Conservation (phyloP, 2,888 invertebrate species). For the Cheilosia scutellata region DNA sequence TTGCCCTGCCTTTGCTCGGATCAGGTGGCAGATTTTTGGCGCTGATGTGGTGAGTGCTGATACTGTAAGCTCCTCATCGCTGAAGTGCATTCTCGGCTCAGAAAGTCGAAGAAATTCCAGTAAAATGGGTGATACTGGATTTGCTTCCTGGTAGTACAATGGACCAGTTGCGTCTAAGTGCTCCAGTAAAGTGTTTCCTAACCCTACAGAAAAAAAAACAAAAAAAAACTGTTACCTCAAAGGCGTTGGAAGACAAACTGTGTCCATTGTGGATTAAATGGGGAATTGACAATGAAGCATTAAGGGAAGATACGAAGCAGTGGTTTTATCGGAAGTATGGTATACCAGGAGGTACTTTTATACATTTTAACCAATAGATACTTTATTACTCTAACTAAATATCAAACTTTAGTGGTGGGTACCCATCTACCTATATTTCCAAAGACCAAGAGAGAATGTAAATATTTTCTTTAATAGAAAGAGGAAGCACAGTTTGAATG, state of each 20-base stretch:
- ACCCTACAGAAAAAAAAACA: too few relatives aligned
- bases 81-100: too few relatives aligned
- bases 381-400: neutral
- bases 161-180: too few relatives aligned
- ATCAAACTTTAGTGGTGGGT: neutral
- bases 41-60: too few relatives aligned
- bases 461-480: neutral
- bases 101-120: too few relatives aligned
- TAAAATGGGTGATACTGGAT: too few relatives aligned
- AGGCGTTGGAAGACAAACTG: neutral
- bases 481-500: neutral
- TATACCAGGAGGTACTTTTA: neutral
- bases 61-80: too few relatives aligned
- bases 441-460: neutral
- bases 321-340: neutral
- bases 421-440: neutral
- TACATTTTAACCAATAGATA: neutral
- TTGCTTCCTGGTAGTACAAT: too few relatives aligned
- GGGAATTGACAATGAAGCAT: too few relatives aligned
- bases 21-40: too few relatives aligned
- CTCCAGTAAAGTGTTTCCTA: too few relatives aligned
- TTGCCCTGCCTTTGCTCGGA: too few relatives aligned
- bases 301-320: neutral
- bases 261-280: constrained; percentile 15
- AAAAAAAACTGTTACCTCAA: neutral